Evolutionary conservation across 2,113 vertebrate species (phyloP), one percentile per base, ranked within the genome.

Genomic region (Indicator maculatus): DNA sequence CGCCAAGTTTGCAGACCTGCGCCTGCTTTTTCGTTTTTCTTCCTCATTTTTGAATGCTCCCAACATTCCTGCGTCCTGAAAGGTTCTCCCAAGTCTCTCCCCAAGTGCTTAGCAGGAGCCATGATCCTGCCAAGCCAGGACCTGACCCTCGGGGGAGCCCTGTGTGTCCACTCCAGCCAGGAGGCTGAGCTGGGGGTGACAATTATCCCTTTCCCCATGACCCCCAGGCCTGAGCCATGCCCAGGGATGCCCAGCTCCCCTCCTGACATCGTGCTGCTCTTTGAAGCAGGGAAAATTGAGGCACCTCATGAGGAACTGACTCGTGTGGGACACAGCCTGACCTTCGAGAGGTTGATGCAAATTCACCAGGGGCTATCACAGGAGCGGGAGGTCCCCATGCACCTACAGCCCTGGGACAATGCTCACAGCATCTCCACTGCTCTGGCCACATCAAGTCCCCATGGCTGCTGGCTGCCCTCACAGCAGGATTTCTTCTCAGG

Each of bases 401-500:
- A 64, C 64, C 74, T 53, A 17, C 5, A 30, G 16, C n/a, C 28
- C 4, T 0, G 8, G 12, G 23, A 33, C 2, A 3, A 6, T 0
- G 0, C 11, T 30, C 45, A n/a, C 74, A 11, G 11, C 9, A 44
- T 0, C 0, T 58, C 31, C 33, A 0, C 52, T 27, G 0, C 20
- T 11, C 69, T 61, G 64, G 7, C 4, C 2, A 61, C 72, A 44
- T 12, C 1, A 2, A 47, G 41, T 45, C 6, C 14, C 8, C 0
- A 14, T 3, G 5, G 30, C 21, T 7, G 45, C 8, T 0, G 0
- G 9, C 21, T 20, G 36, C 8, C 5, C 5, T 20, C 66, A 33
- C 0, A 2, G 15, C 0, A 0, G 47, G 5, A 5, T 20, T 63
- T 80, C 53, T 91, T 18, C 70, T 69, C 47, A 30, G 50, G 27